phyloP scores from a whole-genome alignment of 2,797 vertebrate species.

The Tympanoctomys barrerae region DNA sequence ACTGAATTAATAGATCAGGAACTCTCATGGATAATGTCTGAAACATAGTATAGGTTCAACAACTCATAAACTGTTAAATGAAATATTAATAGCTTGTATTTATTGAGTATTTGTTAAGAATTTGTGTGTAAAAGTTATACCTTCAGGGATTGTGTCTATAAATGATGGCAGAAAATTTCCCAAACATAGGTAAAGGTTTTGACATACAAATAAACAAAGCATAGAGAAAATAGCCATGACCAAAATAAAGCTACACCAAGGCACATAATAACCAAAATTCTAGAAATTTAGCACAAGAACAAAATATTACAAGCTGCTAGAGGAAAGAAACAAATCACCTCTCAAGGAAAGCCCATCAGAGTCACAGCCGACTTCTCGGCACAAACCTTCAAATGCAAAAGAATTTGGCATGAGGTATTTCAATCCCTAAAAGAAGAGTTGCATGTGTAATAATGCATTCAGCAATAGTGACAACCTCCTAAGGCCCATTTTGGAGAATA shows the following conservation, averaged over 20 bases:
- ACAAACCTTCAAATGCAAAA: not conserved
- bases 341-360: not conserved
- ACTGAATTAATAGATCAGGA: conserved; percentile 10
- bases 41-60: not conserved
- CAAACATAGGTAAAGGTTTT: not conserved
- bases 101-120: not conserved
- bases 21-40: not conserved
- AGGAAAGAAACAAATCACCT: not conserved
- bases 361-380: not conserved
- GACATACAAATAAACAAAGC: not conserved
- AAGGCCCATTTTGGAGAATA: too few relatives aligned
- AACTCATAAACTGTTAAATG: not conserved
- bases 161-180: not conserved
- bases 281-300: not conserved
- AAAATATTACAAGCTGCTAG: not conserved
- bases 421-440: not conserved
- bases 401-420: not conserved
- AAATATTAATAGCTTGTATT: not conserved
- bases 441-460: not conserved
- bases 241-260: not conserved
- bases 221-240: not conserved
- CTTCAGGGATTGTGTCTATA: not conserved
- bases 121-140: not conserved
- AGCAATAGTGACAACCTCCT: not conserved
- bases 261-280: not conserved